Base-by-base conservation (phyloP, 1,140 invertebrate genomes). In the Anastrepha obliqua region DNA sequence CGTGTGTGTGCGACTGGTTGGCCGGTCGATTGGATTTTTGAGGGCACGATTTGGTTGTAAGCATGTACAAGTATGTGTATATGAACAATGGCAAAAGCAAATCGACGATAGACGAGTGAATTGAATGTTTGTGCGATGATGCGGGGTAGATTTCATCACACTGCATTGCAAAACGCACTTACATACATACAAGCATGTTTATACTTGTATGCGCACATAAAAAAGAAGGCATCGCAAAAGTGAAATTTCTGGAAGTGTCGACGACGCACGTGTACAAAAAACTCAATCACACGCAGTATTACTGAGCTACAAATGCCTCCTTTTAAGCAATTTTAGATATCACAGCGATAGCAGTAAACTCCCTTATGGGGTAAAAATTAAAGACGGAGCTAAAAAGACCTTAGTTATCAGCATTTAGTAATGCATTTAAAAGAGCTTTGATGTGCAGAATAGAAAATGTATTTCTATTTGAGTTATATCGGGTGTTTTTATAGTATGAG, bases 91-190 rank as follows among this genome's bases (percentile, higher is more conserved):
- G 42, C 67, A 81, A 81, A 55, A 20, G 47, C 74, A 55, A 51
- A 0, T 17, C 74, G 74, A 20, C n/a, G 47, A 20, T 29, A 11
- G 74, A 51, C 3, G 74, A 55, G 47, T 55, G 74, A 55, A 81
- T 51, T 81, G 74, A 55, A 55, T 29, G 3, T 81, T 20, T 55
- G n/a, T 81, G 44, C 17, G 74, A 9, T 55, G 47, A 47, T 81
- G 74, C n/a, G 74, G 74, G 47, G 74, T 81, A 81, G 74, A 81
- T 81, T 81, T 81, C 55, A 81, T 81, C 42, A 15, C 15, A 74
- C 44, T 8, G 2, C 11, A 29, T 20, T 13, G 13, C 65, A 67
- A 55, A 55, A 55, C 9, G 6, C 65, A 67, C 51, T 29, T 20
- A 13, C 29, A 42, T 20, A 39, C 7, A 67, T 11, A 13, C 64